Percentiles rank a stretch among this genome's conserved stretches.
These are phyloP conservation scores for Manduca sexta DNA, from an alignment of 1,140 invertebrate species.

Conservation along the genomic window DNA sequence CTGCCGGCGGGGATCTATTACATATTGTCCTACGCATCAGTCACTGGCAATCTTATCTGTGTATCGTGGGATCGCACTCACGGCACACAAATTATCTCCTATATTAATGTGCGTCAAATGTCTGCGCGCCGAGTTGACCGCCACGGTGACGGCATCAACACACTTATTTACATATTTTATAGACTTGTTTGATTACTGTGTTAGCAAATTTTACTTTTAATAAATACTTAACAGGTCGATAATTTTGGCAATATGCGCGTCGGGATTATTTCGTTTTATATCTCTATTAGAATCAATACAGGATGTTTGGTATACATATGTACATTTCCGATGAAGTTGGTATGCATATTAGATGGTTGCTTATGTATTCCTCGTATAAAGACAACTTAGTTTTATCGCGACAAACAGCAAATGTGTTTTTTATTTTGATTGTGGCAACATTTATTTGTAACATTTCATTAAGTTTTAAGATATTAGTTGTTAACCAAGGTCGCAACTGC, in stretches of 20 bases:
- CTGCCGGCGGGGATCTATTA: conserved; percentile 59
- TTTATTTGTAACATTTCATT: no score
- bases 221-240: conserved; percentile 1
- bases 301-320: no score
- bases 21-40: conserved; percentile 68
- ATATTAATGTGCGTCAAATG: conserved; percentile 34
- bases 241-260: not conserved
- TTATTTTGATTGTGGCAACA: no score
- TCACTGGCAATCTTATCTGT: conserved; percentile 64
- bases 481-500: no score
- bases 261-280: no score
- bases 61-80: conserved; percentile 64
- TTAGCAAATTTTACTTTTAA: conserved; percentile 9
- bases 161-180: conserved; percentile 18
- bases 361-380: no score
- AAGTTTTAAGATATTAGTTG: no score
- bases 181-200: conserved; percentile 15
- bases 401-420: no score
- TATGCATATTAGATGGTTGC: no score
- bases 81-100: conserved; percentile 30
- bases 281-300: no score
- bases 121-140: not conserved
- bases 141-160: conserved; percentile 8
- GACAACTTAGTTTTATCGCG: no score
- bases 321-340: no score